Base-by-base conservation (phyloP, 2,113 vertebrate species). In the Channa maculata region DNA sequence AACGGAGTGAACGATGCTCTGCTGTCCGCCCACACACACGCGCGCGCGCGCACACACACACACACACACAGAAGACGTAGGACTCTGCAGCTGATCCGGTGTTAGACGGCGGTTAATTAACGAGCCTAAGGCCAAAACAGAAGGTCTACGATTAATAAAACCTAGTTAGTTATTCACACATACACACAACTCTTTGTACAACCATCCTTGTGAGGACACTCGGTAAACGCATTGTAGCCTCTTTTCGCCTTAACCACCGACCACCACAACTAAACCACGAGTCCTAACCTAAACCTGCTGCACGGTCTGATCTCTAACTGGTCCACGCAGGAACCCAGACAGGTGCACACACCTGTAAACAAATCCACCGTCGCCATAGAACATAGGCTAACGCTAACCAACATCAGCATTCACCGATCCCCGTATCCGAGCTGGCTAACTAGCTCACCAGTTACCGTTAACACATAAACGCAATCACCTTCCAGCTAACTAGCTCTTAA, bases 301-400 rank as follows among this genome's bases (percentile, higher is more conserved):
- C 24, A 24, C 24, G 24, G 24, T 24, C 24, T 24, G 24, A 24
- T 4, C 39, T 5, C 39, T 5, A 41, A 41, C 39, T 41, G 39
- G 39, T 41, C 39, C 39, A 5, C 39, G 39, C 39, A 4, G 39
- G 6, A 7, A 41, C 39, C 39, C 39, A 41, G 51, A 41, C 57
- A 38, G 4, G 39, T 41, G 4, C 64, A 70, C 60, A 65, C 69
- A 80, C 64, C 63, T 65, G 77, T 79, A 44, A 83, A 55, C 43
- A 36, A n/a, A 71, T 6, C 37, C 58, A 59, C 37, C 43, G 0
- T 12, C 54, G 70, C 71, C 62, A 71, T 52, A 14, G 14, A 15
- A 5, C 0, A 34, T 7, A 7, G 24, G 24, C 24, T 24, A 24
- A 24, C 24, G 24, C 24, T 24, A 24, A 24, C 24, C 24, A 24